Base-by-base conservation (phyloP, 1,140 invertebrate genomes). In the Hyposmocoma kahamanoa region DNA sequence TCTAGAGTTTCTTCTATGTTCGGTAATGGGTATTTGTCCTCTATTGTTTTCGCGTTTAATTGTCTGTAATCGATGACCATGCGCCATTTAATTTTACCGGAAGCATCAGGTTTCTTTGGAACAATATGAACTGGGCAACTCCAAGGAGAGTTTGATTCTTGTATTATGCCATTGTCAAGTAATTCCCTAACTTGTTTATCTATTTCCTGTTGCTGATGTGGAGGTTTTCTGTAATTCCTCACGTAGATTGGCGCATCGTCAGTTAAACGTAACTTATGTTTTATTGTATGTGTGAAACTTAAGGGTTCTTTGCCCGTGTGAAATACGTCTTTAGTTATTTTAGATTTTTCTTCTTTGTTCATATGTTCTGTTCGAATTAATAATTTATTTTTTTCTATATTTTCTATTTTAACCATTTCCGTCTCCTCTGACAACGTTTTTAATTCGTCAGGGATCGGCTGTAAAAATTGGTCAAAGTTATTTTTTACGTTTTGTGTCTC, bases 11-110 rank as follows among this genome's bases (percentile, higher is more conserved):
- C 71, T 13, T 82, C 77, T 5, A 88, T 84, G 9, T 74, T 53
- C 3, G 88, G 87, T 17, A 90, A 58, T 2, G 87, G 88, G 62
- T 72, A 89, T 18, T 59, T 53, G 44, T 68, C 59, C 15, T 53
- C 51, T 34, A 57, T 50, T 2, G 66, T 61, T 26, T 46, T 38
- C 39, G 59, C 48, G 50, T 74, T 74, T 36, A 77, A 42, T 28
- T 39, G 19, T 26, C 62, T 21, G 50, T 53, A 69, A 56, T 71
- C 68, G 1, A 49, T 26, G 3, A 49, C 47, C 36, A 70, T 54
- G 22, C 59, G 15, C 28, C 56, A 28, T 51, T 53, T 63, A 52
- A 49, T 55, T 34, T 48, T 47, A 0, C 54, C 39, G 15, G 39
- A 50, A 39, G 53, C 15, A 20, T 36, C 22, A 8, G 20, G 20